These are phyloP conservation scores for Chionis minor DNA, from an alignment of 2,113 vertebrate genomes.

Conservation along the genomic window DNA sequence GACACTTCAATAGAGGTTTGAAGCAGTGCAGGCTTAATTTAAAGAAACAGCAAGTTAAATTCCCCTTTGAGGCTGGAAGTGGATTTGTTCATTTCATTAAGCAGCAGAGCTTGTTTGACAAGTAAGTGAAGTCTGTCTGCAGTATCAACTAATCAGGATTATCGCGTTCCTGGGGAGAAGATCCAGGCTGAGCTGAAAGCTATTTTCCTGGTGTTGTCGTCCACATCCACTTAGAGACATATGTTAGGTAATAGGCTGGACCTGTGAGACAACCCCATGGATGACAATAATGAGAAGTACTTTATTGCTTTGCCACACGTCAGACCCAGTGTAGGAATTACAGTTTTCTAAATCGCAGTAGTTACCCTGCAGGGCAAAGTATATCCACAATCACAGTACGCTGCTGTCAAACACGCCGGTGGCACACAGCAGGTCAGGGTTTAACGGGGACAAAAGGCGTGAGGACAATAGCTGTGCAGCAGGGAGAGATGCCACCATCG, in stretches of 20 bases:
- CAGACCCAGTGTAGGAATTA: not conserved
- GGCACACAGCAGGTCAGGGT: not conserved
- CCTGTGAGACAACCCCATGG: not conserved
- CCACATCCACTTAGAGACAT: not conserved
- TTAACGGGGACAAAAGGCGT: not conserved
- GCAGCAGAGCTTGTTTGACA: slow-evolving; percentile 10
- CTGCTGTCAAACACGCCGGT: not conserved
- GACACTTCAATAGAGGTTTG: slow-evolving; percentile 23
- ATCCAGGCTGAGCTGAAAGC: not conserved
- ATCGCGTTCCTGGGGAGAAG: not conserved
- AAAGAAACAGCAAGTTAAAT: slow-evolving; percentile 28
- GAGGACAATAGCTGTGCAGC: not conserved
- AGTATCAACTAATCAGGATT: slow-evolving; percentile 5
- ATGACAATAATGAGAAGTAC: not conserved
- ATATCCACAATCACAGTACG: rapidly evolving
- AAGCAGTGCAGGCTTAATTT: slow-evolving; percentile 12
- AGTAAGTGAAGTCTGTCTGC: not conserved
- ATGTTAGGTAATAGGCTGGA: not conserved
- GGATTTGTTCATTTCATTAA: slow-evolving; percentile 41
- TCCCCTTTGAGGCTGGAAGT: slow-evolving; percentile 22
- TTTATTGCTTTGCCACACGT: not conserved
- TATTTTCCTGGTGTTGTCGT: not conserved
- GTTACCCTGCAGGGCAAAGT: not conserved
- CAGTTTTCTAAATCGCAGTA: not conserved
- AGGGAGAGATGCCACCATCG: not conserved